Conservation (phyloP, 2,888 invertebrate genomes). For the Sesia bembeciformis region DNA sequence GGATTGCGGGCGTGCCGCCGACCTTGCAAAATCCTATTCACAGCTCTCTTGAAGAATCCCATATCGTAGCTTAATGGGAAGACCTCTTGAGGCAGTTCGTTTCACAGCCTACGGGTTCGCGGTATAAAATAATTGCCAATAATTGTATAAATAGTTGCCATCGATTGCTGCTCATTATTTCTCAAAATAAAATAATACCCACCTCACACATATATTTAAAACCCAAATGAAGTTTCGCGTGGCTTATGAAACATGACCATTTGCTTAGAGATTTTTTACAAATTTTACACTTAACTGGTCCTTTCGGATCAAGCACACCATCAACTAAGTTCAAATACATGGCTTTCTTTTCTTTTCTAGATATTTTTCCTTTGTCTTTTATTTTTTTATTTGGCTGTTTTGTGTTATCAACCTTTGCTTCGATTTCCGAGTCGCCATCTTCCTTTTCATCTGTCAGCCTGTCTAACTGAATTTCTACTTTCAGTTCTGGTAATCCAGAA, state of each 20-base stretch:
- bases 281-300: slow-evolving; percentile 22
- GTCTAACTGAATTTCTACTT: not conserved
- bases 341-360: not conserved
- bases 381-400: not conserved
- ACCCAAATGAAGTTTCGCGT: slow-evolving; percentile 27
- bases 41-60: no score
- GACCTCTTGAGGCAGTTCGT: no score
- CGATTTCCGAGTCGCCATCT: no score
- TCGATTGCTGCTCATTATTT: no score
- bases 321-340: slow-evolving; percentile 22
- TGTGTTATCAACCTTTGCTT: not conserved
- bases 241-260: slow-evolving; percentile 25
- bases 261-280: slow-evolving; percentile 21
- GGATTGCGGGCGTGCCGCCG: no score
- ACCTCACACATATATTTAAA: slow-evolving; percentile 28
- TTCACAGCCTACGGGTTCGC: no score
- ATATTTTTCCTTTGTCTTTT: not conserved
- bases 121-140: no score
- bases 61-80: no score
- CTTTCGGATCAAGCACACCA: slow-evolving; percentile 14
- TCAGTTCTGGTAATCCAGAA: not conserved
- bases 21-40: no score
- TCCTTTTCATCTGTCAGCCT: not conserved
- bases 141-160: no score
- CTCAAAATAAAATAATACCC: slow-evolving; percentile 1